phyloP scores from a whole-genome alignment of 2,888 invertebrate species.

The Macrophya alboannulata region DNA sequence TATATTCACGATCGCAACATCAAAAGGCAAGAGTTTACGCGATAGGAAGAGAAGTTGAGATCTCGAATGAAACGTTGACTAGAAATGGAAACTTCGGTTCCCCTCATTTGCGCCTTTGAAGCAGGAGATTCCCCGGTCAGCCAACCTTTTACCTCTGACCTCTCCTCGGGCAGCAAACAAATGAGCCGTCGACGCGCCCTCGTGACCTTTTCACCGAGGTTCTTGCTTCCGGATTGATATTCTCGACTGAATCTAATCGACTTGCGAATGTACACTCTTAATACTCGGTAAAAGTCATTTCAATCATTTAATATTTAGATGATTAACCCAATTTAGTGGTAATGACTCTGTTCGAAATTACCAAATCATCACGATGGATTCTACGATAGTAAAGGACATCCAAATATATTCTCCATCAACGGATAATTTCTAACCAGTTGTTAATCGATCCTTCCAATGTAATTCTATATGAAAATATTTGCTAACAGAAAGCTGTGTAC shows the following conservation, averaged over 20 bases:
- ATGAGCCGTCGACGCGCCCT: slow-evolving; percentile 20
- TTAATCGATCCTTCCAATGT: neutral
- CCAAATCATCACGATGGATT: too few species aligned
- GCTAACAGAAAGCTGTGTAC: neutral
- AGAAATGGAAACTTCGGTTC: slow-evolving; percentile 24
- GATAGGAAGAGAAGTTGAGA: neutral
- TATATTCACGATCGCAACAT: slow-evolving; percentile 12
- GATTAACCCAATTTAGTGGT: too few species aligned
- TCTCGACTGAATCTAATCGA: neutral
- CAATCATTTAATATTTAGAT: neutral
- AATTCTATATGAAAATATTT: neutral
- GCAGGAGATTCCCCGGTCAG: slow-evolving; percentile 13
- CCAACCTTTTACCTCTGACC: slow-evolving; percentile 33
- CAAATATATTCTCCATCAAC: too few species aligned
- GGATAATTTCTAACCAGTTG: neutral
- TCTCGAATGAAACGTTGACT: slow-evolving; percentile 4
- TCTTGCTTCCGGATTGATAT: neutral
- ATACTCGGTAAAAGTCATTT: neutral
- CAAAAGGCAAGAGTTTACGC: neutral
- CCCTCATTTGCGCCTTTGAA: slow-evolving; percentile 37
- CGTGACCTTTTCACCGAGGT: slow-evolving; percentile 23
- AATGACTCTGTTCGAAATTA: too few species aligned
- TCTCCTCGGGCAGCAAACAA: slow-evolving; percentile 30
- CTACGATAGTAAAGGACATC: too few species aligned
- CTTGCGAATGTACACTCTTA: neutral